Conservation (phyloP, 1,140 invertebrate species). For the Ips nitidus region DNA sequence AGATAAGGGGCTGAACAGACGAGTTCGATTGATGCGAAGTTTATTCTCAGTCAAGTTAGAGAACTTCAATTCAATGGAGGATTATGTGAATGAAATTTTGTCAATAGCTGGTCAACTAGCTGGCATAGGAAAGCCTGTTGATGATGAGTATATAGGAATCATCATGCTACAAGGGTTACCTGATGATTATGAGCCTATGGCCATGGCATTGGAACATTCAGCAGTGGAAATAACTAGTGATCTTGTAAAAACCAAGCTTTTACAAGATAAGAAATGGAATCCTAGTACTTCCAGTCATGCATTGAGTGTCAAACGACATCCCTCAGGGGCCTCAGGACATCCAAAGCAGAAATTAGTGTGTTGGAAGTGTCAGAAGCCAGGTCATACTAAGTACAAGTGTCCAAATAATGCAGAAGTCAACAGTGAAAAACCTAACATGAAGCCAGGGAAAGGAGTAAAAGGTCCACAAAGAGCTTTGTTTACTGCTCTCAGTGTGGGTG, state of each 20-base stretch:
- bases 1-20: conserved; percentile 46
- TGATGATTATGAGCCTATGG: conserved; percentile 45
- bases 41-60: conserved; percentile 44
- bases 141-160: conserved; percentile 43
- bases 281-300: background rate
- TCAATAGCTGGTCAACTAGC: conserved; percentile 43
- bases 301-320: too few species aligned
- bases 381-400: conserved; percentile 18
- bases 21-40: conserved; percentile 44
- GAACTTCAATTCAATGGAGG: conserved; percentile 42
- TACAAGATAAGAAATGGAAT: conserved; percentile 43
- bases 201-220: conserved; percentile 49
- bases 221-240: conserved; percentile 41
- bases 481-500: conserved; percentile 6
- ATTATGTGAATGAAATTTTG: conserved; percentile 49
- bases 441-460: too few species aligned
- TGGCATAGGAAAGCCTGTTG: conserved; percentile 47
- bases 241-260: conserved; percentile 46
- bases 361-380: conserved; percentile 18
- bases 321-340: too few species aligned
- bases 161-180: conserved; percentile 43
- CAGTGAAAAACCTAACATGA: too few species aligned
- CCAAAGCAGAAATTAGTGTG: too few species aligned
- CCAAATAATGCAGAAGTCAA: conserved; percentile 4
- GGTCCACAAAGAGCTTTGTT: background rate